Evolutionary conservation across 2,113 vertebrate genomes (phyloP), one percentile per base, ranked within the genome.

Genomic region (Callipepla squamata): DNA sequence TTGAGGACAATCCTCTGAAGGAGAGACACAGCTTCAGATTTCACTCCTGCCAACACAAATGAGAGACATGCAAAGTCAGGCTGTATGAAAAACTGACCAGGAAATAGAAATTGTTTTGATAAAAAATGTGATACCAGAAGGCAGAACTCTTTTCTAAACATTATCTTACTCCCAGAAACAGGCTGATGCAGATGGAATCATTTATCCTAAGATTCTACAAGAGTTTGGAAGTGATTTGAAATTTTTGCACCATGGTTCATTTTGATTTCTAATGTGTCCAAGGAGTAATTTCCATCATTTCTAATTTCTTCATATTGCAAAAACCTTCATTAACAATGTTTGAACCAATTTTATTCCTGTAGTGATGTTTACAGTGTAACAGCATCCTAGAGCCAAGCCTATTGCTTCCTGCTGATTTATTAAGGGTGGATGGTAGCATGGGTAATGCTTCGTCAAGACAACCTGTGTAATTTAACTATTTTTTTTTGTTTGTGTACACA

Each of bases 361-460:
- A 95, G 95, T 86, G 78, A 85, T 38, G 26, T 68, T 78, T 96
- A 76, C 50, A 61, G 47, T 90, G 42, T 84, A 89, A 53, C 88
- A 94, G 86, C 50, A 95, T 88, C 7, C 19, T 92, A 72, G 79
- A 91, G 93, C 94, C 80, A 94, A 97, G 95, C 66, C 51, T 88
- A 89, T 94, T 58, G 76, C 80, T 93, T 95, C 93, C 81, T 91
- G 93, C 88, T 62, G 47, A 93, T 55, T 91, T 97, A 85, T 76
- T 96, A 87, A 86, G 67, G 80, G 50, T 77, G 18, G 68, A 89
- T 28, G 36, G 58, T 65, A 94, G 87, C 1, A 3, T 42, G 67
- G 32, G 45, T 74, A 95, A 96, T 95, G 96, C 96, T 97, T 97
- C 96, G 96, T 94, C 86, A 96, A 61, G 59, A 92, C 90, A 82